A percentile compares a stretch with the other conserved stretches of the same genome.
Evolutionary conservation across 2,113 vertebrate genomes (phyloP).

Genomic region (Tiliqua scincoides): DNA sequence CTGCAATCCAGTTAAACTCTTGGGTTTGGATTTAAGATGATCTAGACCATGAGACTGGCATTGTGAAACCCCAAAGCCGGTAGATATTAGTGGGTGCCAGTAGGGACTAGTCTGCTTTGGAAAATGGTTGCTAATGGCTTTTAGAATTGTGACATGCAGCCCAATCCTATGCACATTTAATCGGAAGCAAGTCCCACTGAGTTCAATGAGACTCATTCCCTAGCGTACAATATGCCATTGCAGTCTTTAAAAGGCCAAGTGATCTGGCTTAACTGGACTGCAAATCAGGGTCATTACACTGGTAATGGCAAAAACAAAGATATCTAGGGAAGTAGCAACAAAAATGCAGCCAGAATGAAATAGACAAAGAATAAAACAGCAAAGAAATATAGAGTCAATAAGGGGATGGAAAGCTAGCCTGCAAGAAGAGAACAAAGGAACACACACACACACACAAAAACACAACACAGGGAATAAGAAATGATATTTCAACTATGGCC

Average conservation of each 20-base stretch:
- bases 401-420: neutral
- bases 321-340: constrained; percentile 43
- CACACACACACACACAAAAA: constrained; percentile 4
- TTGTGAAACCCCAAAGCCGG: neutral
- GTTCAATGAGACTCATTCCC: neutral
- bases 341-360: constrained; percentile 22
- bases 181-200: neutral
- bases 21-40: neutral
- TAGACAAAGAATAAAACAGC: neutral
- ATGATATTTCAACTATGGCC: constrained; percentile 58
- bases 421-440: constrained; percentile 29
- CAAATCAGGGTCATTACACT: constrained; percentile 10
- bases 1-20: constrained; percentile 10
- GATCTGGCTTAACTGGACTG: neutral
- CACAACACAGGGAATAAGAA: constrained; percentile 57
- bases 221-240: neutral
- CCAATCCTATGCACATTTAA: neutral
- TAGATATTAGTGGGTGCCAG: neutral
- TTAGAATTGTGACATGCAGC: neutral
- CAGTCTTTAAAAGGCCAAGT: neutral
- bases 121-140: neutral
- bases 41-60: neutral
- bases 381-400: constrained; percentile 41
- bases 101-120: neutral
- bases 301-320: constrained; percentile 56